These are phyloP conservation scores for Melitaea cinxia DNA, from an alignment of 1,140 invertebrate species.

Conservation along the genomic window DNA sequence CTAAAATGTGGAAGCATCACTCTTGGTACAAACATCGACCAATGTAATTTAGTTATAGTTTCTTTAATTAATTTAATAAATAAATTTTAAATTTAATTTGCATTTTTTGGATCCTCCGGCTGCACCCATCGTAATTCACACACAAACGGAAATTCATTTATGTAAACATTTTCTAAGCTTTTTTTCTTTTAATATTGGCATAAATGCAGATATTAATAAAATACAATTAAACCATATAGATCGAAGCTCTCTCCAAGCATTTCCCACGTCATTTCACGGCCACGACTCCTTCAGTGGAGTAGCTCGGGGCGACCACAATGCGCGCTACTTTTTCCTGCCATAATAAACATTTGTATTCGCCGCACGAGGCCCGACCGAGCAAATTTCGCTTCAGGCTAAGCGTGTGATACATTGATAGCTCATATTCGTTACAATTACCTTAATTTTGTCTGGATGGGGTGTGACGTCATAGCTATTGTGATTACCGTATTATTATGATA, in stretches of 20 bases:
- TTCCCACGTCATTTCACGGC: conserved; percentile 36
- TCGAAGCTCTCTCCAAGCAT: conserved; percentile 37
- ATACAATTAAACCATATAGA: no score
- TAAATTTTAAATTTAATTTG: no score
- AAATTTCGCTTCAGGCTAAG: conserved; percentile 42
- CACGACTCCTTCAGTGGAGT: conserved; percentile 65
- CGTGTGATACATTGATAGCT: conserved; percentile 31
- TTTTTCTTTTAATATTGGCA: no score
- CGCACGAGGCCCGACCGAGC: conserved; percentile 52
- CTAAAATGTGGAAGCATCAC: no score
- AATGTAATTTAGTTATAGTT: no score
- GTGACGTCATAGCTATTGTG: conserved; percentile 13
- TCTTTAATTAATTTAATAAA: no score
- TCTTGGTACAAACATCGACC: no score
- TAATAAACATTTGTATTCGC: conserved; percentile 76
- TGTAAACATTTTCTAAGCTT: no score
- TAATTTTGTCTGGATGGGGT: conserved; percentile 19
- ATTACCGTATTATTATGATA: neutral
- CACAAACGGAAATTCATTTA: no score
- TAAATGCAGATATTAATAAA: no score
- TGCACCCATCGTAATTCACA: no score
- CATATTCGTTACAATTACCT: conserved; percentile 31
- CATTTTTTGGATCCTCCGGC: no score
- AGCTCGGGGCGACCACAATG: conserved; percentile 60
- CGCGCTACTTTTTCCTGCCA: conserved; percentile 72